Evolutionary conservation across 2,888 invertebrate genomes (phyloP).

Genomic region (Scaptodrosophila latifasciaeformis): DNA sequence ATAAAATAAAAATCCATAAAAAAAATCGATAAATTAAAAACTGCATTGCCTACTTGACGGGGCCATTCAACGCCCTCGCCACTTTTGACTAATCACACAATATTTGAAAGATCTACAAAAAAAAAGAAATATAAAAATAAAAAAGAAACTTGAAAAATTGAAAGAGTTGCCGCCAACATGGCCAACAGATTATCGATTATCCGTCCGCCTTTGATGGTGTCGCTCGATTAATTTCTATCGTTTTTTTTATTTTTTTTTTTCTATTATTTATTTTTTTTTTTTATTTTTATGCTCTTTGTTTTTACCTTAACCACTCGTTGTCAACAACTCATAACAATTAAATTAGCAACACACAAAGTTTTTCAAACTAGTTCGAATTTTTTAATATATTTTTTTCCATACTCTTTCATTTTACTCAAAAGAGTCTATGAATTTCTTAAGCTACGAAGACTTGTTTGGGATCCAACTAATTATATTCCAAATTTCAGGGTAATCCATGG

Average conservation of each 20-base stretch:
- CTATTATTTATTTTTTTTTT: constrained; percentile 2
- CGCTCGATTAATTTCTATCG: constrained; percentile 20
- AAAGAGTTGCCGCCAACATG: too few relatives aligned
- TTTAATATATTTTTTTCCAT: too few relatives aligned
- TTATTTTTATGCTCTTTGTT: not conserved
- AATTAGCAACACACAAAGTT: constrained; percentile 49
- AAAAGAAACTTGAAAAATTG: too few relatives aligned
- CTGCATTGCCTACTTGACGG: constrained; percentile 4
- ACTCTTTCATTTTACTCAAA: too few relatives aligned
- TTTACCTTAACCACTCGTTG: constrained; percentile 29
- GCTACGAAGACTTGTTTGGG: too few relatives aligned
- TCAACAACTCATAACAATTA: constrained; percentile 59
- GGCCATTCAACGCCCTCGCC: constrained; percentile 47
- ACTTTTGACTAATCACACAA: constrained; percentile 40
- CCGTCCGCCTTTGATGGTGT: constrained; percentile 3
- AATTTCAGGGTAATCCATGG: too few relatives aligned
- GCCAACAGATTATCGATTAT: too few relatives aligned
- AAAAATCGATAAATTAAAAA: not conserved
- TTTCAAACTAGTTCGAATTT: constrained; percentile 1
- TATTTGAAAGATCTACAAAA: not conserved
- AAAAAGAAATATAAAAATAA: too few relatives aligned
- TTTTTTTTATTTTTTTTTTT: constrained; percentile 5
- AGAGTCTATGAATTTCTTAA: too few relatives aligned
- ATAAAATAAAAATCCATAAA: not conserved
- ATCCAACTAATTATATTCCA: too few relatives aligned